Conservation (phyloP, 2,888 invertebrate species). For the Antheraea yamamai region DNA sequence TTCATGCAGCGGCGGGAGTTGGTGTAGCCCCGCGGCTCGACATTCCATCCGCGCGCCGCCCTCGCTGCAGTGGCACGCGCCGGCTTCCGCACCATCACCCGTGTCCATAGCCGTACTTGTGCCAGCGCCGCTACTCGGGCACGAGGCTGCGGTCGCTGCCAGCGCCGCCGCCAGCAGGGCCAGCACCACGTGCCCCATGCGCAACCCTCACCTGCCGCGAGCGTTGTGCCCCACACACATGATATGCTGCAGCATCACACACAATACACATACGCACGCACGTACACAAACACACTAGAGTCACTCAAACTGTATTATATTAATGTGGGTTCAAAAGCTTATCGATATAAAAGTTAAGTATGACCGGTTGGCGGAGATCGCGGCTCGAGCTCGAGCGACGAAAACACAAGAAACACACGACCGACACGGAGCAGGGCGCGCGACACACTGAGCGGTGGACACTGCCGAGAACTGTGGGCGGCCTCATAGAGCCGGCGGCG, state of each 20-base stretch:
- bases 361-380: neutral
- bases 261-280: conserved; percentile 13
- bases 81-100: conserved; percentile 36
- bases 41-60: conserved; percentile 55
- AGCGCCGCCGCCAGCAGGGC: conserved; percentile 34
- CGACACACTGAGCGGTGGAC: conserved; percentile 14
- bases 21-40: conserved; percentile 53
- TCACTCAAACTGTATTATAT: conserved; percentile 23
- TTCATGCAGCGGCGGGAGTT: conserved; percentile 59
- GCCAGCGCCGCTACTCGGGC: conserved; percentile 33
- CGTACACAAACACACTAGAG: conserved; percentile 15
- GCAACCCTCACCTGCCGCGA: conserved; percentile 78
- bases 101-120: conserved; percentile 30
- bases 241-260: conserved; percentile 16
- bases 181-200: conserved; percentile 44
- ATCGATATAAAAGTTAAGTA: neutral
- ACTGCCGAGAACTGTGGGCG: neutral
- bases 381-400: neutral
- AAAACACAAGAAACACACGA: neutral
- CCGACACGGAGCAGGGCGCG: conserved; percentile 2
- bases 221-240: conserved; percentile 17
- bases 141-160: conserved; percentile 37
- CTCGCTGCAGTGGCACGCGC: conserved; percentile 54
- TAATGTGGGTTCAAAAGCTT: neutral
- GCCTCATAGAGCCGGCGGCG: neutral